These are phyloP conservation scores for Caenorhabditis sinica DNA, from an alignment of 2,888 invertebrate genomes.

Conservation along the genomic window DNA sequence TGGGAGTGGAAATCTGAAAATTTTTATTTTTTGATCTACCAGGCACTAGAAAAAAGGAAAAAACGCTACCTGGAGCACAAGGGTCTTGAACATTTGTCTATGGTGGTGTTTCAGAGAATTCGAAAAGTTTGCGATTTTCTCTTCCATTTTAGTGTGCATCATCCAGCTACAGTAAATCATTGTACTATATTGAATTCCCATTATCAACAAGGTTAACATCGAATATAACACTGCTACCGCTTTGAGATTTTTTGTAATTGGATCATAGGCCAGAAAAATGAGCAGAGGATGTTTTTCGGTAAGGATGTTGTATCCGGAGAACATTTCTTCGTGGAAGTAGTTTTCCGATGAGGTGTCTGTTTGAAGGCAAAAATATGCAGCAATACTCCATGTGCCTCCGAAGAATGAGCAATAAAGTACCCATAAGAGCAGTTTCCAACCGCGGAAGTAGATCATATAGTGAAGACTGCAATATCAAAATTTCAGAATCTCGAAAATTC, in stretches of 20 bases:
- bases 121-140: neutral
- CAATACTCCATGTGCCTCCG: neutral
- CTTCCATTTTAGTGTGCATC: neutral
- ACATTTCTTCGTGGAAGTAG: conserved; percentile 11
- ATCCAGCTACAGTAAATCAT: conserved; percentile 12
- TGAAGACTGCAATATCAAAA: neutral
- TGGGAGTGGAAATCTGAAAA: no score
- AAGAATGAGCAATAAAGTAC: neutral
- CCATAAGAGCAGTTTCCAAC: neutral
- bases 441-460: neutral
- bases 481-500: neutral
- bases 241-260: neutral
- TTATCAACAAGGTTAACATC: neutral
- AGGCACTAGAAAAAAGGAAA: no score
- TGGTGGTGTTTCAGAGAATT: neutral
- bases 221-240: neutral
- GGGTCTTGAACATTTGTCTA: conserved; percentile 16
- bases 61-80: conserved; percentile 24
- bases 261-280: neutral
- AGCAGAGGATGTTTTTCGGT: neutral
- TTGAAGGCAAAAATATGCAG: neutral
- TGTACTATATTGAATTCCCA: neutral
- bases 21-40: no score
- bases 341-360: neutral
- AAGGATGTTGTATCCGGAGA: neutral